Evolutionary conservation across 2,113 vertebrate genomes (phyloP).

Genomic region (Cebidichthys violaceus): DNA sequence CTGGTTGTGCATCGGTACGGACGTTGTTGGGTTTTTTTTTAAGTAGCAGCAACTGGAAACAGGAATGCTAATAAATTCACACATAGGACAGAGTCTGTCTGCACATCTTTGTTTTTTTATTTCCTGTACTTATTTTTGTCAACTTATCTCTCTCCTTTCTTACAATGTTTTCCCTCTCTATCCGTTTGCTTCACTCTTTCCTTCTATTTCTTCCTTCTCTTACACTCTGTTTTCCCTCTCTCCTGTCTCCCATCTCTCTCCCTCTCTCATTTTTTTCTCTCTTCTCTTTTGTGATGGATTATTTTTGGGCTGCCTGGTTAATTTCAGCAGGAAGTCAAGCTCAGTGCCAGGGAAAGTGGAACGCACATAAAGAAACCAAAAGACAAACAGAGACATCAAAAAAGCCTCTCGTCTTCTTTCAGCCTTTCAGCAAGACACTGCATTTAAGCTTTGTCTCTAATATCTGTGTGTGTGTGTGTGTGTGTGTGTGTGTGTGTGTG

Average conservation of each 20-base stretch:
- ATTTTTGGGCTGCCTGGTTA: conserved; percentile 80
- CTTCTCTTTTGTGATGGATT: conserved; percentile 69
- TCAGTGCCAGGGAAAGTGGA: conserved; percentile 77
- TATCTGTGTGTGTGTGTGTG: not conserved
- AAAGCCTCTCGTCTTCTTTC: conserved; percentile 57
- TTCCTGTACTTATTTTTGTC: conserved; percentile 29
- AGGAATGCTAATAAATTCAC: conserved; percentile 32
- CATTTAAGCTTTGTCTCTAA: conserved; percentile 28
- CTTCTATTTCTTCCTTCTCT: not conserved
- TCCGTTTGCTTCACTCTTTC: conserved; percentile 7
- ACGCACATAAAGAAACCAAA: conserved; percentile 68
- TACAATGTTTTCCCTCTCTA: not conserved
- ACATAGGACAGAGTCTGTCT: conserved; percentile 18
- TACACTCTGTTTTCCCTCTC: conserved; percentile 7
- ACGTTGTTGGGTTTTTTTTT: no score
- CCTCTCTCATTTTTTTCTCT: conserved; percentile 20
- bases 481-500: not conserved
- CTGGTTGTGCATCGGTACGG: conserved; percentile 22
- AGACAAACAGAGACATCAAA: conserved; percentile 75
- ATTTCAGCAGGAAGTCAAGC: conserved; percentile 78
- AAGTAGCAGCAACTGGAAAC: conserved; percentile 20
- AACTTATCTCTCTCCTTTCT: not conserved
- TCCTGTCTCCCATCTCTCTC: not conserved
- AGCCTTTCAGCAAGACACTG: conserved; percentile 55
- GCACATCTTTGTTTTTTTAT: conserved; percentile 18